phyloP scores from a whole-genome alignment of 2,888 invertebrate species.

The Caenorhabditis sp. region DNA sequence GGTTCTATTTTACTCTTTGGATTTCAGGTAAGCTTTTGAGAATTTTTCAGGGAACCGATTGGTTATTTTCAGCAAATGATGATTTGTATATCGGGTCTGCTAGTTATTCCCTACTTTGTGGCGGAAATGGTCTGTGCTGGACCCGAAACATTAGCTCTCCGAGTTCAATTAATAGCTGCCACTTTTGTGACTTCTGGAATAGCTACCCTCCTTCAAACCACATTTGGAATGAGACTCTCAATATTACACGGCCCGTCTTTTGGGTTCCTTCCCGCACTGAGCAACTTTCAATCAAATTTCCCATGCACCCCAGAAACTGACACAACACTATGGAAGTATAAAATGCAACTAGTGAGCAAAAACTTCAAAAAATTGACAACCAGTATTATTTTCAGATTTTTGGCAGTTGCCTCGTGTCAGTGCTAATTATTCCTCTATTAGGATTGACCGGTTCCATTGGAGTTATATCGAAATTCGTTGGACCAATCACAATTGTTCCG shows the following conservation, averaged over 20 bases:
- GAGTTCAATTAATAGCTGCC: conserved; percentile 62
- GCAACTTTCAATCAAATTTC: conserved; percentile 54
- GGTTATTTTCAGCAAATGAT: conserved; percentile 52
- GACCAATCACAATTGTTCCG: conserved; percentile 66
- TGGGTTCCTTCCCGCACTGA: conserved; percentile 65
- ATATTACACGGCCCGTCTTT: conserved; percentile 68
- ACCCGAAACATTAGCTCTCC: conserved; percentile 45
- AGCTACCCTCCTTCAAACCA: conserved; percentile 63
- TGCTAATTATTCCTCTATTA: conserved; percentile 59
- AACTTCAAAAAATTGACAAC: too few relatives aligned
- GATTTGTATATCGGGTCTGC: conserved; percentile 62
- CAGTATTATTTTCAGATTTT: conserved; percentile 49
- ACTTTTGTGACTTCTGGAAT: conserved; percentile 65
- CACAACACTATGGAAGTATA: conserved; percentile 14
- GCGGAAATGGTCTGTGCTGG: conserved; percentile 62
- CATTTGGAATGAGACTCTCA: conserved; percentile 62
- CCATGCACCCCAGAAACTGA: conserved; percentile 23
- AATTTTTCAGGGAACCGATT: neutral
- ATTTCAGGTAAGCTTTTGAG: conserved; percentile 6
- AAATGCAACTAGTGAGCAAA: conserved; percentile 24
- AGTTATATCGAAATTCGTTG: conserved; percentile 50
- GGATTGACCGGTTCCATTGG: conserved; percentile 61
- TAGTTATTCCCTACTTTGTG: conserved; percentile 60
- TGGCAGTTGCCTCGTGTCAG: conserved; percentile 60
- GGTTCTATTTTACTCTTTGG: conserved; percentile 30